A percentile compares a stretch with the other conserved stretches of the same genome.
Evolutionary conservation across 2,113 vertebrate genomes (phyloP).

Genomic region (Sorex fumeus): DNA sequence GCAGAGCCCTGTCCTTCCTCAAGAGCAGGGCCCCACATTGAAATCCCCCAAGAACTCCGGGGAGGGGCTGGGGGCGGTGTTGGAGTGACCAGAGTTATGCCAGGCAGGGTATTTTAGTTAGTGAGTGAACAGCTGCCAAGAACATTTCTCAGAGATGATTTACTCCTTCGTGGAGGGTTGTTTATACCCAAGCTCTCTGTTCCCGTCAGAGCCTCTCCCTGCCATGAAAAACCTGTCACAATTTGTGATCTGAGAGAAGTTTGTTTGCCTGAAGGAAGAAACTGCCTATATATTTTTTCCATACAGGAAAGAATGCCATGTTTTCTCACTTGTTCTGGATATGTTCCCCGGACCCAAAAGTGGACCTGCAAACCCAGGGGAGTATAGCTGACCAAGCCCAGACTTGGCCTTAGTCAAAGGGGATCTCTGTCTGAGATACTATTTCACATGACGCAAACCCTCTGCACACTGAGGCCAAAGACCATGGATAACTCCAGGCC

Average conservation of each 20-base stretch:
- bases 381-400: neutral
- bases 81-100: neutral
- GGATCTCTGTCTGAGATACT: neutral
- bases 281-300: neutral
- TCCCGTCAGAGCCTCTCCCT: constrained; percentile 66
- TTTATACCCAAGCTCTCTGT: constrained; percentile 74
- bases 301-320: neutral
- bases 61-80: neutral
- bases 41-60: neutral
- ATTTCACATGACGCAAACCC: neutral
- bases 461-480: neutral
- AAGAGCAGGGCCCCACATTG: constrained; percentile 26
- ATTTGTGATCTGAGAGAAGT: constrained; percentile 72
- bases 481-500: neutral
- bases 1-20: neutral
- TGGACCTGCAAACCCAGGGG: neutral
- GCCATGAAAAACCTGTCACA: constrained; percentile 73
- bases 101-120: constrained; percentile 55
- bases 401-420: neutral
- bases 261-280: constrained; percentile 70
- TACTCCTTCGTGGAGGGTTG: constrained; percentile 69
- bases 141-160: constrained; percentile 71
- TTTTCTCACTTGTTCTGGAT: neutral
- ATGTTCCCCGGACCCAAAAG: neutral
- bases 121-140: constrained; percentile 63